phyloP scores from a whole-genome alignment of 2,797 vertebrate species.

The Paedocypris micromegethes region DNA sequence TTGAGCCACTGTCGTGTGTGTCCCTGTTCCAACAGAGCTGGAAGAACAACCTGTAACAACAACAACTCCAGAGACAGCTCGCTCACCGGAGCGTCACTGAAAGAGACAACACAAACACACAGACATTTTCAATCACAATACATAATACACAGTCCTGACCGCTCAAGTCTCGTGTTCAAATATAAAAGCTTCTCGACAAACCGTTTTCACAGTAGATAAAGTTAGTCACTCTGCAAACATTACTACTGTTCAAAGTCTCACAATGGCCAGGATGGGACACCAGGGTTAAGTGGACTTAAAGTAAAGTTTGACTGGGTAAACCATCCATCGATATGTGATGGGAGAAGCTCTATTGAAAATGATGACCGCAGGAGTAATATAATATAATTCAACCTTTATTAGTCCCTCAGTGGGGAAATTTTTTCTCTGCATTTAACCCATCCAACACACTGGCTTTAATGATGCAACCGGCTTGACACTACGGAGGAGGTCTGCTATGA shows the following conservation, averaged over 20 bases:
- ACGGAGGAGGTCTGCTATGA: conserved; percentile 4
- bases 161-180: not conserved
- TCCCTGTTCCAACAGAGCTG: conserved; percentile 82
- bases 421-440: no score
- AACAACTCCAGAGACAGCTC: conserved; percentile 81
- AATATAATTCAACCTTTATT: no score
- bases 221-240: conserved; percentile 27
- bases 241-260: conserved; percentile 15
- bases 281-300: not conserved
- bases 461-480: conserved; percentile 29
- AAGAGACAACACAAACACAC: not conserved
- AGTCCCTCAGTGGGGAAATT: no score
- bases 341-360: conserved; percentile 23
- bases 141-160: not conserved
- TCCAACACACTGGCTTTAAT: conserved; percentile 17
- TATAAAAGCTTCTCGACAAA: no score
- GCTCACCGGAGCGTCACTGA: conserved; percentile 85
- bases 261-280: not conserved
- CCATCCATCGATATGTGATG: not conserved
- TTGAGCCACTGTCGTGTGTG: conserved; percentile 94
- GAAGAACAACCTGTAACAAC: conserved; percentile 81
- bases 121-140: not conserved
- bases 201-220: conserved; percentile 2
- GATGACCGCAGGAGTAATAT: conserved; percentile 26
- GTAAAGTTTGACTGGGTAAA: conserved; percentile 12